Evolutionary conservation across 2,797 vertebrate genomes (phyloP).

Genomic region (Psittacula echo): DNA sequence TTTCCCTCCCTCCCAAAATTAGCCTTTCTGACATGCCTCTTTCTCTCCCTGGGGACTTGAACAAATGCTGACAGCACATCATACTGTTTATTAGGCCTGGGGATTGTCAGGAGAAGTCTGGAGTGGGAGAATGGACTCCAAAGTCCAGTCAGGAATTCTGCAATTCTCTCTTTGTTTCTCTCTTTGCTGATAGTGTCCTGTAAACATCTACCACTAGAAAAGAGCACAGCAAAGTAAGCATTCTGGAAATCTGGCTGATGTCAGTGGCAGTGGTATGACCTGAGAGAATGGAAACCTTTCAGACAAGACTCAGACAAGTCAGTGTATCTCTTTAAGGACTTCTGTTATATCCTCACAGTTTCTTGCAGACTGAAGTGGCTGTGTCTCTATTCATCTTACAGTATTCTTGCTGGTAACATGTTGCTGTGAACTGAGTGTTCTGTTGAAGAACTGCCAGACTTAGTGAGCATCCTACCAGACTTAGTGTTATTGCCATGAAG

Average conservation of each 20-base stretch:
- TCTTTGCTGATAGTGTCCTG: rapidly evolving
- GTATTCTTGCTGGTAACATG: not conserved
- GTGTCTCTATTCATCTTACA: not conserved
- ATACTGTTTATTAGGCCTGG: not conserved
- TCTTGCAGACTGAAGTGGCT: not conserved
- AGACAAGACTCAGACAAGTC: not conserved
- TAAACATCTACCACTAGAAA: not conserved
- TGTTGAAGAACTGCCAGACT: not conserved
- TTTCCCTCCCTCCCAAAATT: not conserved
- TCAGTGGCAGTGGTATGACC: not conserved
- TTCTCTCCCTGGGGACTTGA: not conserved
- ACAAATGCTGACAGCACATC: not conserved
- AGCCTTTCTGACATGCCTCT: not conserved
- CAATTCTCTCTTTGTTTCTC: not conserved
- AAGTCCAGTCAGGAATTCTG: not conserved
- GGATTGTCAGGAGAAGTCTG: not conserved
- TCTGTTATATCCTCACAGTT: not conserved
- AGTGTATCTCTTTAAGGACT: not conserved
- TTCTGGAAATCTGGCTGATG: not conserved
- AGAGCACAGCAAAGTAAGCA: not conserved
- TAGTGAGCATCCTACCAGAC: not conserved
- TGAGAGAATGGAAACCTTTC: not conserved
- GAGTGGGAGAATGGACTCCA: not conserved
- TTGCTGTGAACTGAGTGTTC: not conserved
- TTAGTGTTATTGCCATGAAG: not conserved